Percentiles rank a stretch among this genome's conserved stretches.
These are phyloP conservation scores for Glossophaga mutica DNA, from an alignment of 2,797 vertebrate species.

Conservation along the genomic window DNA sequence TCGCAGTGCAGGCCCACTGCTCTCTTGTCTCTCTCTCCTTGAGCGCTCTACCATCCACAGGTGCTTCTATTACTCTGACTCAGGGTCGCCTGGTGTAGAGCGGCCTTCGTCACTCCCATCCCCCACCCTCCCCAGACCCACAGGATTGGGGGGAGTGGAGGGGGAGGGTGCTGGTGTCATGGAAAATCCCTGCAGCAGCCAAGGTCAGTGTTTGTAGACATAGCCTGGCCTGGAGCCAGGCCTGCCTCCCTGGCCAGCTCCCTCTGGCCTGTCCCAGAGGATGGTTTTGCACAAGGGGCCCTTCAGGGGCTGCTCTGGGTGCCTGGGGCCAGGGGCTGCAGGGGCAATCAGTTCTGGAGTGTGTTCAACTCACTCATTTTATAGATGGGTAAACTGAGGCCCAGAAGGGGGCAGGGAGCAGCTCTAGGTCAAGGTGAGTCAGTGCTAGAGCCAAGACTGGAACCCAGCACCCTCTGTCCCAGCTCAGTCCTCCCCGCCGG, in stretches of 20 bases:
- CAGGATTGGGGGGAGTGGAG: conserved; percentile 47
- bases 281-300: conserved; percentile 40
- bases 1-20: neutral
- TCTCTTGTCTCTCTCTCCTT: neutral
- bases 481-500: neutral
- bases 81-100: neutral
- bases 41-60: neutral
- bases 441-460: neutral
- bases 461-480: neutral
- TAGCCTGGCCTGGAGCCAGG: conserved; percentile 77
- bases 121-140: conserved; percentile 21
- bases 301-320: neutral
- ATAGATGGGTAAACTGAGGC: neutral
- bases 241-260: conserved; percentile 60
- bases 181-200: conserved; percentile 82
- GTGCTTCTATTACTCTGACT: neutral
- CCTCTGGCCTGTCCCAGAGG: conserved; percentile 51
- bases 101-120: conserved; percentile 3
- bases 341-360: neutral
- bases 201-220: conserved; percentile 82
- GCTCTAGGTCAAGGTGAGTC: neutral
- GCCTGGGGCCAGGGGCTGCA: neutral
- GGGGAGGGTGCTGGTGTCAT: conserved; percentile 80
- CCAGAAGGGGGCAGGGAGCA: neutral
- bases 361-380: neutral